Percentiles rank a stretch among this genome's conserved stretches.
These are phyloP conservation scores for Pseudomyrmex gracilis DNA, from an alignment of 1,140 invertebrate genomes.

Conservation along the genomic window DNA sequence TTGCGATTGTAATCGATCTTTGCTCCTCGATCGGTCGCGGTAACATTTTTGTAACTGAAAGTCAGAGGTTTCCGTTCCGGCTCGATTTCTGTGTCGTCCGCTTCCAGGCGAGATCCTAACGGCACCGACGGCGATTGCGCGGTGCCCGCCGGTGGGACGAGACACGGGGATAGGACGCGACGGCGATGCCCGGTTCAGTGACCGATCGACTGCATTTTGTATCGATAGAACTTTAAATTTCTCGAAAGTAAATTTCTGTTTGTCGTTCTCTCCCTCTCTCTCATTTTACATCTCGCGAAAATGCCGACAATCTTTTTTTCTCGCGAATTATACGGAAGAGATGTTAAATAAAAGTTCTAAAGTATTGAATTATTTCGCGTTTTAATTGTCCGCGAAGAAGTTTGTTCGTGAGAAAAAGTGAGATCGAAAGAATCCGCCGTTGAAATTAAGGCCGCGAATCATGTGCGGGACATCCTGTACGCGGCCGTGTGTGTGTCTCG, in stretches of 20 bases:
- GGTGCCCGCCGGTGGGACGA: slow-evolving; percentile 62
- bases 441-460: slow-evolving; percentile 17
- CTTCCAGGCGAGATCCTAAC: slow-evolving; percentile 75
- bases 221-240: background rate
- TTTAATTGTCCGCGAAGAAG: background rate
- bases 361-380: no score
- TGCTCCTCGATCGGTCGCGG: background rate
- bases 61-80: slow-evolving; percentile 3
- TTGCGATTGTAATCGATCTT: background rate
- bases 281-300: no score
- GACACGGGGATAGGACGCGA: slow-evolving; percentile 60
- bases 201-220: slow-evolving; percentile 72
- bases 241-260: no score
- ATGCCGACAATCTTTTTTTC: no score
- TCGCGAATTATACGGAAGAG: no score
- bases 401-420: slow-evolving; percentile 12
- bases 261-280: no score
- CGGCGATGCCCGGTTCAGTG: slow-evolving; percentile 73
- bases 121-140: slow-evolving; percentile 69
- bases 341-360: no score
- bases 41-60: slow-evolving; percentile 7
- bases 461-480: slow-evolving; percentile 9
- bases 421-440: background rate
- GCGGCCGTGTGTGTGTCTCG: slow-evolving; percentile 9
- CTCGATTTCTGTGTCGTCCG: slow-evolving; percentile 31